A percentile compares a stretch with the other conserved stretches of the same genome.
These are phyloP conservation scores for Catharus bicknelli DNA, from an alignment of 2,113 vertebrate genomes.

Conservation along the genomic window DNA sequence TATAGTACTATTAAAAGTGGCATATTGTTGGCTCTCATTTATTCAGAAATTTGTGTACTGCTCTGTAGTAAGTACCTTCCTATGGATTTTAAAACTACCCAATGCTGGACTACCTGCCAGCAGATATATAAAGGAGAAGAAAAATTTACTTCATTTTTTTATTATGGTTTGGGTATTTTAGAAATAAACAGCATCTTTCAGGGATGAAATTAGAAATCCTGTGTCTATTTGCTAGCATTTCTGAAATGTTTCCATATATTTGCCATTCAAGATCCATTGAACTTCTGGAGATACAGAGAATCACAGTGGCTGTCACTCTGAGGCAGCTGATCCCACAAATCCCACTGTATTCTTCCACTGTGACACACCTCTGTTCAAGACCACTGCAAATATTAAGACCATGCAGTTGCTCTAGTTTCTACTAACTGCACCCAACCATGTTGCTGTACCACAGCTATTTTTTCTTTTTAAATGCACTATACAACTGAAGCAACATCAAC, in stretches of 20 bases:
- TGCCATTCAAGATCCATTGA: not conserved
- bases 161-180: not conserved
- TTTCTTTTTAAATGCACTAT: not conserved
- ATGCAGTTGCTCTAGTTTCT: not conserved
- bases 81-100: not conserved
- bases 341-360: not conserved
- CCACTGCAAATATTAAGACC: not conserved
- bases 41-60: not conserved
- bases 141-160: not conserved
- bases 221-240: not conserved
- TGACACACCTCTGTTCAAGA: not conserved
- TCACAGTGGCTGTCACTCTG: not conserved
- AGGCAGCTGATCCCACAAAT: not conserved
- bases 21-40: not conserved
- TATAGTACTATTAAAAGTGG: constrained; percentile 29
- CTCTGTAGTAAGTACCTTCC: not conserved
- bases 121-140: not conserved
- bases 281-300: not conserved
- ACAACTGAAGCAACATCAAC: not conserved
- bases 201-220: not conserved
- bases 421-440: not conserved
- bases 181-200: not conserved
- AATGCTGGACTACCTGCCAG: not conserved
- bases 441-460: not conserved
- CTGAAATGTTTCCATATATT: not conserved